Evolutionary conservation across 2,888 invertebrate genomes (phyloP), one percentile per base, ranked within the genome.

Genomic region (Clivina fossor): DNA sequence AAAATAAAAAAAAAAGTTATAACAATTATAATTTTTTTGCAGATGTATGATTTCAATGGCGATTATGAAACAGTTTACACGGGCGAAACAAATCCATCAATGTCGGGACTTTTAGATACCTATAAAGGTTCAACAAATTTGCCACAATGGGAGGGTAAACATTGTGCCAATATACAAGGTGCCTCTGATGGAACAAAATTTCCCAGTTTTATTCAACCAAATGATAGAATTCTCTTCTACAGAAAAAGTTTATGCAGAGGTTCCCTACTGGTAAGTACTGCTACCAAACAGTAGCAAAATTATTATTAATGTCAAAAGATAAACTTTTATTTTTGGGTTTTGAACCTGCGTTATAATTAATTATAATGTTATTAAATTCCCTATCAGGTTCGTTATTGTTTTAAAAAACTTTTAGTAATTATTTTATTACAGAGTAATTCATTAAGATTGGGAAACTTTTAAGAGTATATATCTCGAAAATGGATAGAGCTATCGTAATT

Each of bases 181-280:
- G 82, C 90, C 0, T 91, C 91, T 0, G 93, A 93, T 68, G 93
- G 92, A 1, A 86, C 89, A 11, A 93, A 91, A 71, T 94, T 92
- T 71, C 81, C 79, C 15, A 85, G 90, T 9, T 82, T 82, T 46
- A 78, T 91, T 1, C 66, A 77, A 18, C 80, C 78, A 9, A 85
- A 89, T 58, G 87, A 90, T 9, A 79, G 80, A 0, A 70, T 92
- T 0, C 70, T 84, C 56, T 90, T 93, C 73, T 94, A 82, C 72
- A 80, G 92, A 58, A 90, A 90, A 69, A 91, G 91, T 68, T 79
- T 93, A 66, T 94, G 93, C 70, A 78, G 93, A 56, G 83, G 88
- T n/a, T 86, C 88, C 19, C 79, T 78, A 40, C 74, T 92, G 81
- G 90, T 90, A 68, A 80, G 81, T 74, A 48, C 7, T 5, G 9